These are phyloP conservation scores for Delphinapterus leucas DNA, from an alignment of 2,113 vertebrate species.

Conservation along the genomic window DNA sequence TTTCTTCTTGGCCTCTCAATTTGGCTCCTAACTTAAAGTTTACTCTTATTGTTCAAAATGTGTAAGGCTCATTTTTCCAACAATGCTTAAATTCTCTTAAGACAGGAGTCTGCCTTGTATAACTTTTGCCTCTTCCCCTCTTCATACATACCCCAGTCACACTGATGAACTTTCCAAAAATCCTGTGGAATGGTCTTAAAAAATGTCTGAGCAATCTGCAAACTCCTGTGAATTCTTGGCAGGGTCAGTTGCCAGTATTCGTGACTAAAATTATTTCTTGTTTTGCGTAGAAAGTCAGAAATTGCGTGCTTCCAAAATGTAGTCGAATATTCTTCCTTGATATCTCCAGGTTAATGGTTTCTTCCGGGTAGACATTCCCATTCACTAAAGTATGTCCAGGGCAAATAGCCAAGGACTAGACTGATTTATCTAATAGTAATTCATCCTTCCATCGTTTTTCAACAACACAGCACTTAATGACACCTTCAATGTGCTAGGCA, in stretches of 20 bases:
- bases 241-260: background rate
- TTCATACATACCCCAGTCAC: background rate
- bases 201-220: background rate
- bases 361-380: background rate
- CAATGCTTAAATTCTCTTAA: background rate
- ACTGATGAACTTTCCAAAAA: background rate
- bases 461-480: background rate
- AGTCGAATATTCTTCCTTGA: background rate
- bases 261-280: background rate
- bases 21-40: slow-evolving; percentile 1
- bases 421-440: background rate
- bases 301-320: background rate
- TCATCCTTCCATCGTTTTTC: background rate
- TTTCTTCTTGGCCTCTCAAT: background rate
- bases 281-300: background rate
- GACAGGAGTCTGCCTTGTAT: background rate
- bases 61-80: background rate
- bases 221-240: background rate
- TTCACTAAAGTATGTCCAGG: background rate
- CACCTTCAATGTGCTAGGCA: background rate
- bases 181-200: background rate
- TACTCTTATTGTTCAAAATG: background rate
- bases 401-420: background rate
- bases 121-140: background rate
- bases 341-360: background rate